Conservation (phyloP, 2,113 vertebrate genomes). For the Pogona vitticeps region DNA sequence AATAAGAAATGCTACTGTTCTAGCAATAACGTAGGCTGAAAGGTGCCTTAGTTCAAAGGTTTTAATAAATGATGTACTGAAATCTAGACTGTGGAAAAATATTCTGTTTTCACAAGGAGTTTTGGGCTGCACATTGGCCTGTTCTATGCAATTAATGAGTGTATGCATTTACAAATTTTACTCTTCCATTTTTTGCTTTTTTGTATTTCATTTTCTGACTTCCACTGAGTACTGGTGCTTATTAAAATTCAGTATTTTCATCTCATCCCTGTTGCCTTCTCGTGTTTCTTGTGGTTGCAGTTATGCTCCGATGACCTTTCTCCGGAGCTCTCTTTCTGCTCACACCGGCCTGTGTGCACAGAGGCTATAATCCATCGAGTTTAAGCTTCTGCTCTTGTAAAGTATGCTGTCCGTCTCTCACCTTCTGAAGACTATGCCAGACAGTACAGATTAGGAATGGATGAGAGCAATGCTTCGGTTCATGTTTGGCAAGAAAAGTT, state of each 20-base stretch:
- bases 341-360: not conserved
- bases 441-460: not conserved
- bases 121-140: constrained; percentile 26
- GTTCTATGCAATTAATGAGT: constrained; percentile 55
- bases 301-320: fast-evolving
- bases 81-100: fast-evolving
- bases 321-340: not conserved
- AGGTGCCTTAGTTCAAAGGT: not conserved
- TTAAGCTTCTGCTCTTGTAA: not conserved
- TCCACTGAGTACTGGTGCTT: not conserved
- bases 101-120: not conserved
- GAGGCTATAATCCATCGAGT: not conserved
- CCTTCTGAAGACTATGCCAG: not conserved
- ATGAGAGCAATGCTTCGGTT: not conserved
- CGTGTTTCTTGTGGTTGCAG: fast-evolving
- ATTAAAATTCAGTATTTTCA: constrained; percentile 47
- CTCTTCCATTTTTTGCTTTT: constrained; percentile 40
- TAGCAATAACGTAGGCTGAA: not conserved
- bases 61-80: not conserved
- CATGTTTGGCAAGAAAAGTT: not conserved
- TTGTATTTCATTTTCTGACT: constrained; percentile 51
- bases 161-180: constrained; percentile 8
- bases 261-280: not conserved
- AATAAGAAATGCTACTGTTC: not conserved
- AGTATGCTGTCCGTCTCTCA: not conserved